These are phyloP conservation scores for Chironomus striatipennis DNA, from an alignment of 1,140 invertebrate genomes.

Conservation along the genomic window DNA sequence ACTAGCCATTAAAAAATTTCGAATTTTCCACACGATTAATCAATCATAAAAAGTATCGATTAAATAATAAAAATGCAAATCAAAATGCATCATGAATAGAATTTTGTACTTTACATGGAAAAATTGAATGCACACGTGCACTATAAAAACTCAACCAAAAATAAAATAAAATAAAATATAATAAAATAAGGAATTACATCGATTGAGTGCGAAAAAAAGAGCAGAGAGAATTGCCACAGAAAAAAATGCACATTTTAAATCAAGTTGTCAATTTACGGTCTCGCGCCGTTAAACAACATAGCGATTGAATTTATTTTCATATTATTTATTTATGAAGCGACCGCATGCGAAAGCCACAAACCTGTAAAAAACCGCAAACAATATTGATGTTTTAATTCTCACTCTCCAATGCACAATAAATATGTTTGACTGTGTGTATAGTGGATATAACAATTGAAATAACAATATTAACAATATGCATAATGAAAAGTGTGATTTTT, in stretches of 20 bases:
- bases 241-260: constrained; percentile 4
- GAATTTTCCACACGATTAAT: too few relatives aligned
- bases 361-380: neutral
- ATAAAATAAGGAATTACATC: neutral
- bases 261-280: constrained; percentile 12
- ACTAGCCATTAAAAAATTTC: too few relatives aligned
- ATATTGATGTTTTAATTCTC: constrained; percentile 14
- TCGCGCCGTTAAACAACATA: constrained; percentile 4
- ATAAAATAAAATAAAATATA: neutral
- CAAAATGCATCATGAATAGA: too few relatives aligned
- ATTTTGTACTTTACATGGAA: too few relatives aligned
- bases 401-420: constrained; percentile 1
- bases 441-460: neutral
- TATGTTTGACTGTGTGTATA: neutral
- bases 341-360: constrained; percentile 11
- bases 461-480: neutral
- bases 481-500: constrained; percentile 10
- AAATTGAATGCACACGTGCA: too few relatives aligned
- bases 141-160: neutral
- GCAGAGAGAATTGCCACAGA: neutral
- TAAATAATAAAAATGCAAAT: too few relatives aligned
- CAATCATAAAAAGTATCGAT: too few relatives aligned
- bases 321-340: constrained; percentile 4
- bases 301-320: neutral
- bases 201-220: neutral